phyloP scores from a whole-genome alignment of 2,888 invertebrate genomes.

The Ophion slaviceki region DNA sequence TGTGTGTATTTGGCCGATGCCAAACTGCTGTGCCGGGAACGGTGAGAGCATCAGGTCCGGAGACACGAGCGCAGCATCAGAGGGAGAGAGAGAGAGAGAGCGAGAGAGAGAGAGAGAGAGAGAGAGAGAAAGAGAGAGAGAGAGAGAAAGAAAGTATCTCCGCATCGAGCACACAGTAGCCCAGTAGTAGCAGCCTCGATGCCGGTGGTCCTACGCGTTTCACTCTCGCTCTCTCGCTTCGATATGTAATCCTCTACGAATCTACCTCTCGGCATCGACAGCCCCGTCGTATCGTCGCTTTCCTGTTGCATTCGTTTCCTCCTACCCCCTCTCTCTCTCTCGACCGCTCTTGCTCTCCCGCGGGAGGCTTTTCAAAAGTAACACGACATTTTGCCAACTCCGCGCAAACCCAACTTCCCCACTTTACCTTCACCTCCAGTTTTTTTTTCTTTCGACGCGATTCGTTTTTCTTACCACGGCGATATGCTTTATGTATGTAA shows the following conservation, averaged over 20 bases:
- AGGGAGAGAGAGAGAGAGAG: not conserved
- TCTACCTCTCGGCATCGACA: slow-evolving; percentile 65
- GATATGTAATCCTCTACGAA: slow-evolving; percentile 65
- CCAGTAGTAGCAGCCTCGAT: slow-evolving; percentile 73
- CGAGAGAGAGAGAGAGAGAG: not conserved
- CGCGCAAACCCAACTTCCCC: not conserved
- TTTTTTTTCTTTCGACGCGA: not conserved
- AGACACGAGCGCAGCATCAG: slow-evolving; percentile 69
- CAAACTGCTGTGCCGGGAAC: slow-evolving; percentile 55
- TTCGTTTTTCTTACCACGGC: slow-evolving; percentile 34
- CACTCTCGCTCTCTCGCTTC: slow-evolving; percentile 60
- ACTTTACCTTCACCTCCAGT: not conserved
- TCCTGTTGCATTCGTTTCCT: slow-evolving; percentile 50
- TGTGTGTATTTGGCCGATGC: slow-evolving; percentile 57
- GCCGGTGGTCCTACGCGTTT: slow-evolving; percentile 82
- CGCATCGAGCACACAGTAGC: slow-evolving; percentile 50
- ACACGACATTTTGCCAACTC: slow-evolving; percentile 17
- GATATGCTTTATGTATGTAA: slow-evolving; percentile 49
- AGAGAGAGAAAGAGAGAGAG: slow-evolving; percentile 15
- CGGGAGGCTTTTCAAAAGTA: slow-evolving; percentile 54
- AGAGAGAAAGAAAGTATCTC: slow-evolving; percentile 31
- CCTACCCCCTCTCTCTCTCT: slow-evolving; percentile 2
- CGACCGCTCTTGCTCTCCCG: slow-evolving; percentile 25
- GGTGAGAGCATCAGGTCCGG: slow-evolving; percentile 62
- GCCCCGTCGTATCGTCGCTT: slow-evolving; percentile 43